These are phyloP conservation scores for Orchesellides sinensis DNA, from an alignment of 2,888 invertebrate genomes.

Conservation along the genomic window DNA sequence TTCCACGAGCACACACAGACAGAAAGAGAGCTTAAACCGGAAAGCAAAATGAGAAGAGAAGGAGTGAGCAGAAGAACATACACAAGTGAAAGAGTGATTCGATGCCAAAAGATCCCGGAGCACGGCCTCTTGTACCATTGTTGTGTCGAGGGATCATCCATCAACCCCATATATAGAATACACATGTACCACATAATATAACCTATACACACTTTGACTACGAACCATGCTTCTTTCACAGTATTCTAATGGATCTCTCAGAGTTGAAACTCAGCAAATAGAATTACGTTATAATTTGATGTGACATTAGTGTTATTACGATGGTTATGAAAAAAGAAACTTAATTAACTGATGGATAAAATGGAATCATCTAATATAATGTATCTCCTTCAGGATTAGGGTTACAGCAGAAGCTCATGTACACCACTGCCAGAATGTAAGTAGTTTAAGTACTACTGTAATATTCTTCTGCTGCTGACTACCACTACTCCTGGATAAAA, in stretches of 20 bases:
- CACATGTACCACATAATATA: no score
- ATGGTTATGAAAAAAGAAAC: constrained; percentile 33
- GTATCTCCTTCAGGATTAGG: no score
- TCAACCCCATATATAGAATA: constrained; percentile 29
- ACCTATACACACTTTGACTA: no score
- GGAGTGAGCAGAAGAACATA: no score
- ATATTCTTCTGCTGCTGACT: no score
- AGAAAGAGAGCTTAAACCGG: neutral
- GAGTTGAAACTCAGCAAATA: constrained; percentile 22
- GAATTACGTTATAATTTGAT: constrained; percentile 44
- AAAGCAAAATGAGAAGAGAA: constrained; percentile 4
- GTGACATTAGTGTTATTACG: constrained; percentile 42
- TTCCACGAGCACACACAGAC: neutral
- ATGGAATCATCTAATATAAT: constrained; percentile 22
- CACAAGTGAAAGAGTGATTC: constrained; percentile 50
- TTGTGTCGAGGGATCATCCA: constrained; percentile 55
- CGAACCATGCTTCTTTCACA: no score
- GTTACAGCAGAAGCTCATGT: no score
- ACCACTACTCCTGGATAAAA: no score
- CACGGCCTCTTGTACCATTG: constrained; percentile 55
- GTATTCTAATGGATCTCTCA: constrained; percentile 28
- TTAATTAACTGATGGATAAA: constrained; percentile 51
- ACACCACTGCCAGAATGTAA: no score
- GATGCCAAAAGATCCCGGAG: constrained; percentile 56
- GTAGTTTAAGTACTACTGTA: no score